Base-by-base conservation (phyloP, 2,888 invertebrate species). In the Drosophila diplacantha region DNA sequence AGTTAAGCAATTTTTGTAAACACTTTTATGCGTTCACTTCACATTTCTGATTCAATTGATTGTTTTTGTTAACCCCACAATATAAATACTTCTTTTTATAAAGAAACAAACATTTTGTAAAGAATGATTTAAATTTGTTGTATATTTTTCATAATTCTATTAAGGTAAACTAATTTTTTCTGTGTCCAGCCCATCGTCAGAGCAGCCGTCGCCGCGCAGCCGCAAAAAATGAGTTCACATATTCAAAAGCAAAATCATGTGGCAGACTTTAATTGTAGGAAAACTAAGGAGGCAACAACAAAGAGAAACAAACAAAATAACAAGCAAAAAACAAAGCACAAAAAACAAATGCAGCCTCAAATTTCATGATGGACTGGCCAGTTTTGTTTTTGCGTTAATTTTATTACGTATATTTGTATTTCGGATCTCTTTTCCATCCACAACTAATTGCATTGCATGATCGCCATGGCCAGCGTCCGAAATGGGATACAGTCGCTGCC, bases 381-480 rank as follows among this genome's bases (percentile, higher is more conserved):
- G 63, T 74, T 78, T 79, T 74, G 70, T 78, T 72, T 73, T 74
- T 31, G 43, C 69, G 49, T 70, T 71, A 66, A 80, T 81, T 80
- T 74, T 71, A 75, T 80, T 80, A 78, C 71, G 76, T 74, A 69
- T 79, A 67, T 68, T 39, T 34, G 14, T 43, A 51, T 66, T 61
- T 64, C 43, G 43, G 26, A 52, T 50, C 62, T 55, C 57, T 43
- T 47, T 61, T 66, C 38, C 50, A 51, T 63, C 46, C 49, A 57
- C 37, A 57, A 66, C 64, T 81, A 79, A 79, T 80, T 82, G 73
- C 78, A 54, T 80, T 80, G 82, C 82, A 82, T 80, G 80, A 82
- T 80, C 71, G 44, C 44, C 44, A 41, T 41, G 9, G 41, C 41
- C 24, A 26, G 26, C 26, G 71, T 59, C 72, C 53, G 58, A 65